Base-by-base conservation (phyloP, 2,797 vertebrate genomes). In the Lagodon rhomboides region DNA sequence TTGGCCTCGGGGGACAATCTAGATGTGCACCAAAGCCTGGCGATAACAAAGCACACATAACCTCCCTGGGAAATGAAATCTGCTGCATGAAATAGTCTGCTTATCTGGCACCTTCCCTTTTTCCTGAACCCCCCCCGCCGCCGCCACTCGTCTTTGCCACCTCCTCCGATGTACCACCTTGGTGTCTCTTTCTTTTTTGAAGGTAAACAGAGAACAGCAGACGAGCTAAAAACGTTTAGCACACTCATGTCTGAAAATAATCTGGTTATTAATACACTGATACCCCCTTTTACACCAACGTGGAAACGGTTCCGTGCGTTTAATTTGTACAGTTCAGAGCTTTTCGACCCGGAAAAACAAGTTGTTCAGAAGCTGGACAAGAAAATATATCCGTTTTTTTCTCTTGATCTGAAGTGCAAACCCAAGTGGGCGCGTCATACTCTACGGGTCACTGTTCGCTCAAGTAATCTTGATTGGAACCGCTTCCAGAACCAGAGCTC, bases 1-100 rank as follows among this genome's bases (percentile, higher is more conserved):
- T 80, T 85, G 86, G 88, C 93, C 93, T 89, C 84, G 1, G 87
- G 93, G 92, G 93, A 95, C 92, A 94, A 94, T 94, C 93, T 92
- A 90, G 90, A 94, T 92, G 93, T 92, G 92, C 92, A 92, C 90
- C 91, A 95, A 94, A 93, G 93, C 93, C 87, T 88, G 90, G 89
- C 87, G 93, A 95, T 93, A 94, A 92, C 92, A 92, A 90, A 89
- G 87, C 86, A 30, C 87, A 90, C 83, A 85, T 83, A 92, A 92
- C 91, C 92, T 93, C 90, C 82, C 80, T 86, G 91, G 92, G 92
- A 93, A 94, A 94, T 92, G 89, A 92, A 94, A 94, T 93, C 87
- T 91, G 79, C 87, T 87, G 90, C 91, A 91, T 90, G 93, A 94
- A 93, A 93, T 85, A 80, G 91, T 83, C 90, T 87, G 90, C 92